Percentiles rank a stretch among this genome's conserved stretches.
Evolutionary conservation across 2,113 vertebrate species (phyloP).

Genomic region (Oncorhynchus tshawytscha): DNA sequence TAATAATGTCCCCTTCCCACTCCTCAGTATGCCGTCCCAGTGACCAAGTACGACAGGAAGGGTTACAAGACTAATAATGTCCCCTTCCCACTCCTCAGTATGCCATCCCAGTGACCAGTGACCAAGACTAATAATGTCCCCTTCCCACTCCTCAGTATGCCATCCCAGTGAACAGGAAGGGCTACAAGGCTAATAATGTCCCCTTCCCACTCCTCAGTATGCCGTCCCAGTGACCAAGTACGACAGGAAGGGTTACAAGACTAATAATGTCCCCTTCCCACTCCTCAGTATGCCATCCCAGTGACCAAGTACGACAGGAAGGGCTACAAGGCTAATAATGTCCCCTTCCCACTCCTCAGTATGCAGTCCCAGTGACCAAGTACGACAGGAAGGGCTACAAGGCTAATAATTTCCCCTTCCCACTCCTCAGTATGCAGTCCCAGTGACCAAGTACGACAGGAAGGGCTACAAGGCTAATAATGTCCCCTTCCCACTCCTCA

Average conservation of each 20-base stretch:
- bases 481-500: too few relatives aligned
- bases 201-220: slow-evolving; percentile 73
- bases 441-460: too few relatives aligned
- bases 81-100: slow-evolving; percentile 73
- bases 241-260: slow-evolving; percentile 92
- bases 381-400: slow-evolving; percentile 96
- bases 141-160: slow-evolving; percentile 79
- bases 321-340: slow-evolving; percentile 81
- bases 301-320: slow-evolving; percentile 95
- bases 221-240: slow-evolving; percentile 94
- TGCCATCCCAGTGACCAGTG: slow-evolving; percentile 92
- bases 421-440: too few relatives aligned
- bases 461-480: too few relatives aligned
- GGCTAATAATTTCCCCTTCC: slow-evolving; percentile 40
- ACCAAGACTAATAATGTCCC: slow-evolving; percentile 70
- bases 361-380: slow-evolving; percentile 91
- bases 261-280: slow-evolving; percentile 32
- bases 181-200: slow-evolving; percentile 79
- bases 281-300: slow-evolving; percentile 85
- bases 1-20: background rate
- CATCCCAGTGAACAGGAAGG: slow-evolving; percentile 90
- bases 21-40: slow-evolving; percentile 87
- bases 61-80: slow-evolving; percentile 81
- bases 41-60: slow-evolving; percentile 93
- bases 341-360: slow-evolving; percentile 67